phyloP scores from a whole-genome alignment of 2,888 invertebrate genomes.

The Timandra comae region DNA sequence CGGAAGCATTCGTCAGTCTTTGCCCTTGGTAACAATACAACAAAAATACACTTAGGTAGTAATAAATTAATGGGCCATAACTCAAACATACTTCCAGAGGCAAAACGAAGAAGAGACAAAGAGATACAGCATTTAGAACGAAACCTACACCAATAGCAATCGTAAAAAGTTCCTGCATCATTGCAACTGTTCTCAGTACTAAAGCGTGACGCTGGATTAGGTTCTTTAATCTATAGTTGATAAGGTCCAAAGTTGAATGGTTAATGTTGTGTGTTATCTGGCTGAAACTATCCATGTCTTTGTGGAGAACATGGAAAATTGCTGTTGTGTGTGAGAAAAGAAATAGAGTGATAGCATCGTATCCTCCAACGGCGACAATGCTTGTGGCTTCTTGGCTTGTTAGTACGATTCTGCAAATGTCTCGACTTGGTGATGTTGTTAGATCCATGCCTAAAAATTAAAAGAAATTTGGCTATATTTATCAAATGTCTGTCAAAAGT shows the following conservation, averaged over 20 bases:
- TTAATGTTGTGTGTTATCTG: constrained; percentile 10
- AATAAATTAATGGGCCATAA: constrained; percentile 27
- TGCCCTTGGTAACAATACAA: constrained; percentile 39
- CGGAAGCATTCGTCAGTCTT: constrained; percentile 33
- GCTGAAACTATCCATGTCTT: constrained; percentile 25
- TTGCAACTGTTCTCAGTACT: constrained; percentile 25
- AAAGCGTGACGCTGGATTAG: constrained; percentile 25
- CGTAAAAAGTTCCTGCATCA: constrained; percentile 28
- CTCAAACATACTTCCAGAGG: constrained; percentile 28
- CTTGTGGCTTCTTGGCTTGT: constrained; percentile 28
- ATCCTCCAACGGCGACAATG: constrained; percentile 22
- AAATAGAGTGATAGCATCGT: constrained; percentile 30
- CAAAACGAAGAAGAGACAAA: constrained; percentile 33
- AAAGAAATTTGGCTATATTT: too few relatives aligned
- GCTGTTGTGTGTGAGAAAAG: constrained; percentile 32
- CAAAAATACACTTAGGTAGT: constrained; percentile 31
- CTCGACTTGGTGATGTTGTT: constrained; percentile 20
- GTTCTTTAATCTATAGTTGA: constrained; percentile 22
- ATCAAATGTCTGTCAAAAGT: too few relatives aligned
- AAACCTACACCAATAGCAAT: constrained; percentile 27
- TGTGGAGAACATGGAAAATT: constrained; percentile 27
- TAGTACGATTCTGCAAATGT: constrained; percentile 28
- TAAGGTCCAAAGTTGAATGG: constrained; percentile 5
- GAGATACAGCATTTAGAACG: constrained; percentile 24
- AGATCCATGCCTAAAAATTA: constrained; percentile 25